Conservation (phyloP, 2,113 vertebrate species). For the Mirounga angustirostris region DNA sequence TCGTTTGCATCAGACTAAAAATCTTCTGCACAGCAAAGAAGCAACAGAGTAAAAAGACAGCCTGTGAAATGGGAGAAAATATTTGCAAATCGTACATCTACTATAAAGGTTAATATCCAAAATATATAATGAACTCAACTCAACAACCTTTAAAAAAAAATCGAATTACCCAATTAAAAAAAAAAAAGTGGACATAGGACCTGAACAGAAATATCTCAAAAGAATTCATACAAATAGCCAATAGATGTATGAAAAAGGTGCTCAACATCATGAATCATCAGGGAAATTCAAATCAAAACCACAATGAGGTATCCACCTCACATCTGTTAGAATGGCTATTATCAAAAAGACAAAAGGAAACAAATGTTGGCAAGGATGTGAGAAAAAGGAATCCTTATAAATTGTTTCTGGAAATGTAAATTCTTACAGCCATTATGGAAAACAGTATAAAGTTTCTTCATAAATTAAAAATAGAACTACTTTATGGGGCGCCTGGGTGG, state of each 20-base stretch:
- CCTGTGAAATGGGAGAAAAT: not conserved
- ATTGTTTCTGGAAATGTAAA: not conserved
- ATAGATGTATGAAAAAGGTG: not conserved
- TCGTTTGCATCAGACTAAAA: not conserved
- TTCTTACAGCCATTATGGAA: not conserved
- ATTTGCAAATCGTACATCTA: not conserved
- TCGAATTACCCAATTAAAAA: not conserved
- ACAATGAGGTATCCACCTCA: not conserved
- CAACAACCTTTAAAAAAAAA: not conserved
- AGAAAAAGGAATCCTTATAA: not conserved
- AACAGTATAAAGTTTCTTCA: not conserved
- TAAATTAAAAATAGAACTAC: not conserved
- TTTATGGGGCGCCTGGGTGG: not conserved
- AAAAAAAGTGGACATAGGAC: not conserved
- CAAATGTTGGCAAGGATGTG: not conserved
- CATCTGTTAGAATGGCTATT: not conserved
- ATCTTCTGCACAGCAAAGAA: not conserved
- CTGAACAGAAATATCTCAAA: not conserved
- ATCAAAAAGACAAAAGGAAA: not conserved
- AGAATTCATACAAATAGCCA: not conserved
- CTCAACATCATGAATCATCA: not conserved
- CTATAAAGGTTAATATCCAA: not conserved
- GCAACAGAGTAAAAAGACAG: not conserved
- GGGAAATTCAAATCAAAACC: not conserved
- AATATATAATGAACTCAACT: not conserved